Base-by-base conservation (phyloP, 2,888 invertebrate genomes). In the Pachycephus smyrnensis region DNA sequence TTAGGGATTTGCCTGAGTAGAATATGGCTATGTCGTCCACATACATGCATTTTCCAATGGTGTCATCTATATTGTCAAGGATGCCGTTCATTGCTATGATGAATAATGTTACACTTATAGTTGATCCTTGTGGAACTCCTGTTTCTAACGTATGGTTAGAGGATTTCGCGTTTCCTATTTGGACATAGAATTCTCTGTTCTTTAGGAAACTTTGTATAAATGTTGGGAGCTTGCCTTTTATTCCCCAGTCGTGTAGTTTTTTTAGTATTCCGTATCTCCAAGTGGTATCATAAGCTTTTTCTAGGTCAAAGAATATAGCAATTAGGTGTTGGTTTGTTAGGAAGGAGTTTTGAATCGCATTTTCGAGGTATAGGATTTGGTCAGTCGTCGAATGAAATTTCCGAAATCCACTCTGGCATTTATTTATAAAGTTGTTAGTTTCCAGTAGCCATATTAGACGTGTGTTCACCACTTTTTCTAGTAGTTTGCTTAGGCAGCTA, bases 41-140 rank as follows among this genome's bases (percentile, higher is more conserved):
- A 68, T 77, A 82, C 12, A 81, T 37, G 33, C 73, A 69, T 68
- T 68, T 68, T 68, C 79, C 79, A 4, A 80, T 71, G 0, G 81
- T 79, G 12, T 30, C 23, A 55, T 33, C 1, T 12, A 81, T 81
- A 33, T 30, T 32, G 30, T 12, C 35, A 3, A 69, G 69, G 12
- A 79, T 71, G 9, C 80, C 80, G 37, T 84, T 84, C 3, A 84
- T 80, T 9, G 79, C 83, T 55, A 82, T 78, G 30, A 82, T 68
- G 68, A 85, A 84, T 31, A 83, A 30, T 6, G 80, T 82, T 1
- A 80, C 80, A 73, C 82, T 82, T 0, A 83, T 35, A n/a, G 82
- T 76, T 12, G 83, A 81, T 0, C 84, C 83, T 76, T 84, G 81
- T 73, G 84, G 81, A 12, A 82, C 79, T 1, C 82, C 80, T 35